phyloP scores from a whole-genome alignment of 2,797 vertebrate genomes.

The Parotocinclus haroldoi region DNA sequence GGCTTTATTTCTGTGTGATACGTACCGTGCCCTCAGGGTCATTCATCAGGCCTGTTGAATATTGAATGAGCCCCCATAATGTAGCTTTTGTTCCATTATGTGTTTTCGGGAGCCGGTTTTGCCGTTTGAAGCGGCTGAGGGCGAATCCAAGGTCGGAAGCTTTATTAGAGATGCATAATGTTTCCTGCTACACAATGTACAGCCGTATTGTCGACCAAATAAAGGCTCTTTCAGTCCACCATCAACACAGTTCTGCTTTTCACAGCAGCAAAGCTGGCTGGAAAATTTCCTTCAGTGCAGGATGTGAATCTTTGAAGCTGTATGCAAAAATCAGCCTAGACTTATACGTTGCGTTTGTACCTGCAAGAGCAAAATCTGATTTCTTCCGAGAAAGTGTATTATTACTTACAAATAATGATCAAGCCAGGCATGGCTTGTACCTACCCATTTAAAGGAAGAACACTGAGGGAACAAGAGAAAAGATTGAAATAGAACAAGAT shows the following conservation, averaged over 20 bases:
- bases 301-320: slow-evolving; percentile 12
- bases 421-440: slow-evolving; percentile 8
- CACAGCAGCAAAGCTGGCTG: slow-evolving; percentile 16
- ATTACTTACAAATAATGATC: slow-evolving; percentile 15
- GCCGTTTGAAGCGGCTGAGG: slow-evolving; percentile 53
- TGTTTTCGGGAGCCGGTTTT: slow-evolving; percentile 35
- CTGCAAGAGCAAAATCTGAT: slow-evolving; percentile 15
- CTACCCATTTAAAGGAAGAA: slow-evolving; percentile 4
- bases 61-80: slow-evolving; percentile 37
- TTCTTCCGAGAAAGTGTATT: slow-evolving; percentile 18
- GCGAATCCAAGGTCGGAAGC: slow-evolving; percentile 53
- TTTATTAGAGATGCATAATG: slow-evolving; percentile 22
- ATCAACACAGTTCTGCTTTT: slow-evolving; percentile 16
- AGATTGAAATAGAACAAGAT: background rate
- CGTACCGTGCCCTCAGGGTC: slow-evolving; percentile 27
- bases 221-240: slow-evolving; percentile 27
- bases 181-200: background rate
- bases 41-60: slow-evolving; percentile 28
- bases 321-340: slow-evolving; percentile 11
- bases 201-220: slow-evolving; percentile 2
- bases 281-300: slow-evolving; percentile 14
- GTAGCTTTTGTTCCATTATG: slow-evolving; percentile 26
- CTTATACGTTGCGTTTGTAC: background rate
- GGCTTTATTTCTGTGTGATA: slow-evolving; percentile 10
- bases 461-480: background rate